Conservation (phyloP, 2,888 invertebrate species). For the Gryllus longicercus region DNA sequence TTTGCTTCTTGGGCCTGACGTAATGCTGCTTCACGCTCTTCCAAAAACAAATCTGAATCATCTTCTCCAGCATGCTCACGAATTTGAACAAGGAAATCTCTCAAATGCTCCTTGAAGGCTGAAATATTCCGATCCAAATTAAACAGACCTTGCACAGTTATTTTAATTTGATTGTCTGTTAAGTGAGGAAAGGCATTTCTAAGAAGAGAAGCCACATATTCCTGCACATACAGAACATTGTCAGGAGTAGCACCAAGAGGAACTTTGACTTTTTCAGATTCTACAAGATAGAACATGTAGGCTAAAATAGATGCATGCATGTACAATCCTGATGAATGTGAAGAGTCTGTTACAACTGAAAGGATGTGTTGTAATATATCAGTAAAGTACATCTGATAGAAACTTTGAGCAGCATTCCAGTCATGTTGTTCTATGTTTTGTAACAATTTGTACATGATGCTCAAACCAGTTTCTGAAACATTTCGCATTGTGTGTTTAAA, state of each 20-base stretch:
- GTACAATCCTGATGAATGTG: constrained; percentile 85
- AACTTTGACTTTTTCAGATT: constrained; percentile 82
- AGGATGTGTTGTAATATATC: constrained; percentile 97
- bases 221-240: constrained; percentile 77
- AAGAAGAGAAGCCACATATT: constrained; percentile 90
- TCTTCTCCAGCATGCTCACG: constrained; percentile 98
- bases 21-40: constrained; percentile 89
- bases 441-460: constrained; percentile 80
- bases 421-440: constrained; percentile 85
- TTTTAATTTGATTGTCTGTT: constrained; percentile 94
- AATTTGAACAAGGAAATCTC: constrained; percentile 99
- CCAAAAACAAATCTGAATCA: constrained; percentile 93
- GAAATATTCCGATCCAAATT: constrained; percentile 94
- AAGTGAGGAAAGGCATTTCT: constrained; percentile 95
- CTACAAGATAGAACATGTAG: constrained; percentile 92
- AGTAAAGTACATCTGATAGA: constrained; percentile 96
- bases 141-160: constrained; percentile 95
- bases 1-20: constrained; percentile 90
- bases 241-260: constrained; percentile 75
- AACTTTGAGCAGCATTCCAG: constrained; percentile 83
- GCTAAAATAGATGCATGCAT: constrained; percentile 96
- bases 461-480: constrained; percentile 91
- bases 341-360: constrained; percentile 97
- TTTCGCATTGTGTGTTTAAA: constrained; percentile 99
- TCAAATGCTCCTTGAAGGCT: constrained; percentile 95